phyloP scores from a whole-genome alignment of 2,113 vertebrate species.

The Boulengeromyrus knoepffleri region DNA sequence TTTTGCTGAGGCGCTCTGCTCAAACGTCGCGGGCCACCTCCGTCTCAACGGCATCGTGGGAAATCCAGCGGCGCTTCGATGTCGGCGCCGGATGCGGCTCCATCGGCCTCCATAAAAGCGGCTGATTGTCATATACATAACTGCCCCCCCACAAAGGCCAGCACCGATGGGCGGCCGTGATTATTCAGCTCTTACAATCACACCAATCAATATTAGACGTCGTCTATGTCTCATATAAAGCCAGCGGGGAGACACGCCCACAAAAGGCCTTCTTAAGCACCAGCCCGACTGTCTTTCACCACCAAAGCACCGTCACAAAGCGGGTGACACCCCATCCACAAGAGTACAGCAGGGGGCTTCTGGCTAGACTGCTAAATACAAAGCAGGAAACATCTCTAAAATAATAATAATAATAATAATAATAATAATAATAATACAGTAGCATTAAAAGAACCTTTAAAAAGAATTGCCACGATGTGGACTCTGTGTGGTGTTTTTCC shows the following conservation, averaged over 20 bases:
- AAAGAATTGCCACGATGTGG: neutral
- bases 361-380: neutral
- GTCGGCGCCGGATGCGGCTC: neutral
- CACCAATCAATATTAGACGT: neutral
- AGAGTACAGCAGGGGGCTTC: neutral
- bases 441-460: neutral
- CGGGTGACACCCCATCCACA: neutral
- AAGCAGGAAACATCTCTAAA: neutral
- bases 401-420: neutral
- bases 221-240: neutral
- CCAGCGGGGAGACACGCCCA: neutral
- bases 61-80: neutral
- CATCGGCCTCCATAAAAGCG: neutral
- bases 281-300: neutral
- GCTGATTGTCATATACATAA: neutral
- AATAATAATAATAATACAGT: neutral
- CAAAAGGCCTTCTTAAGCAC: neutral
- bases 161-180: neutral
- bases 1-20: neutral
- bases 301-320: neutral
- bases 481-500: neutral
- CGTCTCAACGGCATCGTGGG: neutral
- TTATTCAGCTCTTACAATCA: conserved; percentile 6
- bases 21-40: neutral
- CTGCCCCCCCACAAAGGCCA: neutral